Evolutionary conservation across 2,797 vertebrate genomes (phyloP), one percentile per base, ranked within the genome.

Genomic region (Sphaeramia orbicularis): DNA sequence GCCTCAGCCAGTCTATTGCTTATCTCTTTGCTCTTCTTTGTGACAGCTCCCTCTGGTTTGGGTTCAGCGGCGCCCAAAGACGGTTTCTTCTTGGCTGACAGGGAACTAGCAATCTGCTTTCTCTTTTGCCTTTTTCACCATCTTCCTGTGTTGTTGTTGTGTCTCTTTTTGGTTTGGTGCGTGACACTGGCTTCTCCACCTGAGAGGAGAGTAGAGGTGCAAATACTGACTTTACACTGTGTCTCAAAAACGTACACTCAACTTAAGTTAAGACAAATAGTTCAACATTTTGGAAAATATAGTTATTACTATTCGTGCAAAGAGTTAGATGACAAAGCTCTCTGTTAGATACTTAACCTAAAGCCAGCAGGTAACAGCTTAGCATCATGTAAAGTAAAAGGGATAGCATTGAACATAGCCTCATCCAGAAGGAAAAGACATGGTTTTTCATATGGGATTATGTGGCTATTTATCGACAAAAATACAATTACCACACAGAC

Each of bases 1-100:
- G 96, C 96, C 85, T 99, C 98, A 65, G 97, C 97, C 93, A 99
- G 95, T 96, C 98, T 99, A 91, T 99, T 99, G 94, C 97, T 99
- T 75, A 99, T 97, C 95, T 99, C 97, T 94, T 97, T 97, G 88
- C 95, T 97, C 87, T 96, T 97, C 94, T 98, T 97, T 82, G 96
- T 96, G 81, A 96, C 94, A 0, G 92, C 94, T n/a, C 93, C 95
- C 0, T 96, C 96, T 6, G 95, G 91, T 49, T 91, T 95, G 60
- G 95, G 35, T 57, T 95, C 86, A 15, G 91, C 58, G 66, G 93
- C 52, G 24, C 71, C 89, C 70, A 89, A 89, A 0, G 92, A 51
- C 0, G 90, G 85, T 93, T 98, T 99, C 93, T 99, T 99, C 95
- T 97, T 99, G 82, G 95, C 87, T 37, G 94, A 91, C 85, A 95